Evolutionary conservation across 1,140 invertebrate species (phyloP), one percentile per base, ranked within the genome.

Genomic region (Macrocentrus cingulum): DNA sequence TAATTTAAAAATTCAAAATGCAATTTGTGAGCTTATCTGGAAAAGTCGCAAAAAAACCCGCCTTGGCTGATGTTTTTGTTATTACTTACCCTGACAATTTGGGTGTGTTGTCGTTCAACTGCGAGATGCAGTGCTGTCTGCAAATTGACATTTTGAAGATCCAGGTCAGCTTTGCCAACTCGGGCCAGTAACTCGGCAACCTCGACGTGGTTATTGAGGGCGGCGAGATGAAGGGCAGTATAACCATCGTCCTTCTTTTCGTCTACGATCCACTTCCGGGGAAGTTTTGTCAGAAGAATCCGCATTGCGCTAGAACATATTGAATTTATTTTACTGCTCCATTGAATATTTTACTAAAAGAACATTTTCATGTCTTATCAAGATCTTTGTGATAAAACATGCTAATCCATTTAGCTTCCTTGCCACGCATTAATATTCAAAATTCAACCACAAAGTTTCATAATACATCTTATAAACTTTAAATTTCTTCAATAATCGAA

Each of bases 191-290:
- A 84, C 75, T 97, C 93, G 0, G 93, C 94, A n/a, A 98, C 94
- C 80, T 97, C 94, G 0, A 96, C 91, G 78, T 98, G 95, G 81
- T 98, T 98, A 80, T 98, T 98, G 3, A 98, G 87, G 0, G 94
- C 93, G 0, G 95, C 95, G 64, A 98, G 83, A 78, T 98, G 95
- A 9, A 98, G 83, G 0, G 95, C 94, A 0, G 95, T 98, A 81
- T 97, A 98, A 1, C 96, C 96, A 74, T 99, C 96, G 74, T 98
- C 95, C 79, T 98, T 98, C 69, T 96, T 96, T 75, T 98, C 95
- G 80, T 98, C 95, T 20, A 98, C 95, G 67, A 98, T 92, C 96
- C 96, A 99, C 1, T 91, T 87, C n/a, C 95, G 84, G 4, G 93
- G 91, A 20, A 96, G 83, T 80, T 97, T 95, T 23, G 87, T 88